Evolutionary conservation across 2,113 vertebrate species (phyloP), one percentile per base, ranked within the genome.

Genomic region (Trachemys scripta): DNA sequence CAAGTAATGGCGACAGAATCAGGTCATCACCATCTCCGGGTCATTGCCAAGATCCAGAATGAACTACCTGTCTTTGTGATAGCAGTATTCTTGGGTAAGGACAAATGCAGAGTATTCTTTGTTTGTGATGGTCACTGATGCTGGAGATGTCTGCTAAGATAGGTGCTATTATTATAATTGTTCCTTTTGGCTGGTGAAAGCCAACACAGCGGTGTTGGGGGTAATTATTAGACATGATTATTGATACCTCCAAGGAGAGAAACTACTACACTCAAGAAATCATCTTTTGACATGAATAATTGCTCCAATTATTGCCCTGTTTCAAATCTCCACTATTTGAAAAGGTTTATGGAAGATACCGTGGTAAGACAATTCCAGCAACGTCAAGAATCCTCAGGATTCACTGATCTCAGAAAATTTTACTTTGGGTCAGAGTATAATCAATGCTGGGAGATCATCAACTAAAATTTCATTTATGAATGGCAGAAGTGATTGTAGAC

Each of bases 51-150:
- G 25, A 57, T 78, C 78, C 79, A 90, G 69, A 90, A 90, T 53
- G 27, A 97, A 16, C 22, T n/a, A 94, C 80, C 83, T 87, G 38
- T 87, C 87, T 90, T 93, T 95, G 72, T n/a, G 65, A 54, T 4
- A 24, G 31, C 31, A 96, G 75, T 88, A 93, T 88, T 95, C 79
- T 51, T 90, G 2, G 3, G 81, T 81, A 90, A 96, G 93, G 57
- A 94, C 53, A 93, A 95, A 94, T 49, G 92, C 54, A 93, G 90
- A 95, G 9, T 38, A 72, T 92, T 97, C 97, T 91, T 93, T 92
- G 62, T 65, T 81, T 78, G 65, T 79, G 87, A 96, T 87, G 87
- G 87, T 65, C 85, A 93, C 95, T 96, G 94, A 91, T 81, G 57
- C 56, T 88, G 90, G 94, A 92, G 94, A 95, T 92, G 57, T 93